Conservation (phyloP, 92 coral and sea anemone genomes). For the Scolanthus callimorphus region DNA sequence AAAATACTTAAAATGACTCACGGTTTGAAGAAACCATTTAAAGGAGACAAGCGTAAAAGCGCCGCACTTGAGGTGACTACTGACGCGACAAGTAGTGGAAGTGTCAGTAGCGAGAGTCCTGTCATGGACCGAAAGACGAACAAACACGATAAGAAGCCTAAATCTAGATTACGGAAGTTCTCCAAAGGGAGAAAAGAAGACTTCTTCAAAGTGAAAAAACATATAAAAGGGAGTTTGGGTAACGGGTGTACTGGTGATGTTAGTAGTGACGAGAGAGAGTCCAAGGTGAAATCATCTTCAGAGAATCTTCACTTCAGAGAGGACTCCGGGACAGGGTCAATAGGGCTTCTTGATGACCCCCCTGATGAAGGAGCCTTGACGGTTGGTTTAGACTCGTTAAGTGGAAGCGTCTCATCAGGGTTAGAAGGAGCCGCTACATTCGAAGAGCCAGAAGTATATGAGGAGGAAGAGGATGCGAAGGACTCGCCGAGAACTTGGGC, state of each 20-base stretch:
- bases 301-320: not conserved
- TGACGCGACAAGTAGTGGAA: not conserved
- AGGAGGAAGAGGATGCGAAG: not conserved
- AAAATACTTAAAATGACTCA: conserved; percentile 58
- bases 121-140: conserved; percentile 8
- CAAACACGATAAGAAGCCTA: conserved; percentile 12
- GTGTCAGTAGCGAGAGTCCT: conserved; percentile 1
- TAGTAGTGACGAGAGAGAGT: not conserved
- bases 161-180: conserved; percentile 11
- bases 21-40: conserved; percentile 44
- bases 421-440: not conserved
- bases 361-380: too few species aligned
- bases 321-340: not conserved
- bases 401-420: not conserved
- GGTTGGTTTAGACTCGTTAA: too few species aligned
- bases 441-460: not conserved
- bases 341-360: not conserved
- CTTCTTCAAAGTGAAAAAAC: conserved; percentile 3
- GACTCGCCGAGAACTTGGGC: conserved; percentile 34
- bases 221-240: conserved; percentile 6
- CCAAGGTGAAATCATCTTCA: not conserved
- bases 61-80: not conserved
- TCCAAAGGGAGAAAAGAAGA: conserved; percentile 29
- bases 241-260: not conserved
- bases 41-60: conserved; percentile 40